Base-by-base conservation (phyloP, 1,140 invertebrate genomes). In the Drosophila paulistorum region DNA sequence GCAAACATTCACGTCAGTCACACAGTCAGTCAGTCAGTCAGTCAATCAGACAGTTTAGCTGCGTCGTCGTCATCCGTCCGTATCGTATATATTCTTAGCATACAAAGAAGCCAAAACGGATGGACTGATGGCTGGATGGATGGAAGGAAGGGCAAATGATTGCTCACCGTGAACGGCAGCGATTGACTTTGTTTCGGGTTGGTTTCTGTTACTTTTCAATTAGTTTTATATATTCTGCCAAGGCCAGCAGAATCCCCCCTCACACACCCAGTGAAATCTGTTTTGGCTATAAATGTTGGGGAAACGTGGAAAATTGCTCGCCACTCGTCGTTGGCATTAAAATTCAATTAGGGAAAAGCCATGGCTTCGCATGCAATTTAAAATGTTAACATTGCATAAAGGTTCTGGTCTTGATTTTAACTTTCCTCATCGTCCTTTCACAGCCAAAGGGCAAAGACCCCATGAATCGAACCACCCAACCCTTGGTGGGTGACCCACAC, bases 331-430 rank as follows among this genome's bases (percentile, higher is more conserved):
- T 51, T 61, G 69, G 71, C 78, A 85, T 85, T 85, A 86, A 85
- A 86, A 86, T 86, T 87, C 82, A 86, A 86, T 87, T 86, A 82
- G 79, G 79, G 73, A 45, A 70, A 76, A 70, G 17, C 17, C 65
- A 68, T 72, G 65, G 64, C 65, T 30, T 55, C 30, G 37, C 58
- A 63, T 74, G 68, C 45, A 51, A 51, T 51, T 51, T 51, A 51
- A 51, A 51, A 51, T 23, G 45, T 51, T 51, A 51, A 51, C 45
- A 51, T 51, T 51, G 11, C 45, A 51, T 5, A 51, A 51, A 51
- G 45, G 45, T 51, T 51, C 0, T 51, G 20, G 17, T 51, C 17
- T 51, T 51, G 45, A 20, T 51, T 51, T 51, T 51, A 51, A 23
- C 23, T 51, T 51, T 2, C 9, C 9, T 39, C 45, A 11, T 20